These are phyloP conservation scores for Echeneis naucrates DNA, from an alignment of 2,797 vertebrate species.

Conservation along the genomic window DNA sequence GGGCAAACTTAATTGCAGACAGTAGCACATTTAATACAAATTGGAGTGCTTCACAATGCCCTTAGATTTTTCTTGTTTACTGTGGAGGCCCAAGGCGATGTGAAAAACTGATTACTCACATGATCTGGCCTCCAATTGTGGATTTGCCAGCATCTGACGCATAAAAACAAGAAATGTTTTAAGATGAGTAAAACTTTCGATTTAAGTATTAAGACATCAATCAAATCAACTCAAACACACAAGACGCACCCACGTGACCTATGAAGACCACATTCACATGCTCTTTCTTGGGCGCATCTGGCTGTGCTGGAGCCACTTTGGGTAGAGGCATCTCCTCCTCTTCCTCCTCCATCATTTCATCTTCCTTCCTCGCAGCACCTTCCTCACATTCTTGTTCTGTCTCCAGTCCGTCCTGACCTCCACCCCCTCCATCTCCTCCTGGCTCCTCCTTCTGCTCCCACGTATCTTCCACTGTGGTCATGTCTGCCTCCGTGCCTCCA, in stretches of 20 bases:
- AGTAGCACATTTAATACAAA: not conserved
- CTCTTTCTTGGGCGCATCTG: constrained; percentile 97
- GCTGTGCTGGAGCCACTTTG: constrained; percentile 89
- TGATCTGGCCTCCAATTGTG: constrained; percentile 99
- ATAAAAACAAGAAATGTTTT: constrained; percentile 6
- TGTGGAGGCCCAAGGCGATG: not conserved
- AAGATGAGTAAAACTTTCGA: not conserved
- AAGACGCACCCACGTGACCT: constrained; percentile 94
- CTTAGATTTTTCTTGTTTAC: not conserved
- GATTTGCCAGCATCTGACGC: constrained; percentile 96
- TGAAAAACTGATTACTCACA: constrained; percentile 85
- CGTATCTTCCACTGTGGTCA: constrained; percentile 93
- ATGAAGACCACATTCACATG: constrained; percentile 99
- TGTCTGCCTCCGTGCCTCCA: constrained; percentile 90
- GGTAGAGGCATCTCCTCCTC: constrained; percentile 94
- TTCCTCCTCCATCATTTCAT: constrained; percentile 96
- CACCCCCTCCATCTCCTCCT: constrained; percentile 87
- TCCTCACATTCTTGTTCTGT: constrained; percentile 79
- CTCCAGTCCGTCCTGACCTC: constrained; percentile 86
- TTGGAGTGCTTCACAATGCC: not conserved
- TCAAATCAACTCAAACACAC: accelerated
- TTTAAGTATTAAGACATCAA: too few relatives aligned
- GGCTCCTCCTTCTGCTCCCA: constrained; percentile 98
- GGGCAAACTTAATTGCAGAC: not conserved
- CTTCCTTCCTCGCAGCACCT: constrained; percentile 79